Conservation (phyloP, 1,140 invertebrate species). For the Leguminivora glycinivorella region DNA sequence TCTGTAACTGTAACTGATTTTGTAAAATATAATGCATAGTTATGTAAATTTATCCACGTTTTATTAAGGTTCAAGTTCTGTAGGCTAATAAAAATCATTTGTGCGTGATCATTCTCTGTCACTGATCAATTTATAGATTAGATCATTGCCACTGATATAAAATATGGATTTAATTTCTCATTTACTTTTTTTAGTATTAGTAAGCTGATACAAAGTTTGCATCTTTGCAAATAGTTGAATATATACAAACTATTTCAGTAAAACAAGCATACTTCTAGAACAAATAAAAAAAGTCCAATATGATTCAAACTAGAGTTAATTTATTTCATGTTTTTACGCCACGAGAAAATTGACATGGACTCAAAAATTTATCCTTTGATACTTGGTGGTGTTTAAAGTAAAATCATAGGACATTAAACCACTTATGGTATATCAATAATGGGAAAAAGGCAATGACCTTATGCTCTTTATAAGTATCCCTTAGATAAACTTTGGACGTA, state of each 20-base stretch:
- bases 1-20: too few relatives aligned
- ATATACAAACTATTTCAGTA: too few relatives aligned
- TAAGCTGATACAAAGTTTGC: too few relatives aligned
- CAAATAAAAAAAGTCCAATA: not conserved
- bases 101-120: not conserved
- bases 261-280: too few relatives aligned
- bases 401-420: not conserved
- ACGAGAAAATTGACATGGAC: not conserved
- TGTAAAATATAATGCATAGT: too few relatives aligned
- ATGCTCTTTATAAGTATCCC: not conserved
- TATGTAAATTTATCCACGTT: too few relatives aligned
- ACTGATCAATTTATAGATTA: not conserved
- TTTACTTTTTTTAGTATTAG: too few relatives aligned
- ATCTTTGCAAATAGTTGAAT: too few relatives aligned
- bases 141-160: not conserved
- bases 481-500: constrained; percentile 16
- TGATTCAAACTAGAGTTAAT: too few relatives aligned
- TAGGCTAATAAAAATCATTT: not conserved
- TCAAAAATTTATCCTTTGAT: not conserved
- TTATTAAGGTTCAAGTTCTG: too few relatives aligned
- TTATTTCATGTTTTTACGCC: too few relatives aligned
- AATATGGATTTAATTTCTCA: not conserved
- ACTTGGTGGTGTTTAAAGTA: constrained; percentile 1
- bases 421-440: not conserved
- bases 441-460: constrained; percentile 13